These are phyloP conservation scores for Xestia c-nigrum DNA, from an alignment of 2,888 invertebrate species.

Conservation along the genomic window DNA sequence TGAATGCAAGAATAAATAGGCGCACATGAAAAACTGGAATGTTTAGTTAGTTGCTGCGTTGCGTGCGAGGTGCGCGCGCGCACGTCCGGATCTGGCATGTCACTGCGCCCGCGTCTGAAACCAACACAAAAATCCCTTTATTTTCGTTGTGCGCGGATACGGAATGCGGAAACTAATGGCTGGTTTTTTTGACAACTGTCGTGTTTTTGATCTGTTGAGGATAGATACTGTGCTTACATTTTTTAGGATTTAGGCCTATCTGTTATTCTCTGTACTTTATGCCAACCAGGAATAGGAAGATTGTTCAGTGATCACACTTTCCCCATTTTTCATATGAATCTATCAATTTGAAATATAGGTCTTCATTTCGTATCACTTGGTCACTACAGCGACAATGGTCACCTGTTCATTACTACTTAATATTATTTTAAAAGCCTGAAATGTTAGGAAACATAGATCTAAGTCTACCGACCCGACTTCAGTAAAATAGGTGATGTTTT, in stretches of 20 bases:
- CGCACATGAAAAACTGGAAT: slow-evolving; percentile 65
- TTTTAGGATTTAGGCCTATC: neutral
- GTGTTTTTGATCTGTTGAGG: slow-evolving; percentile 15
- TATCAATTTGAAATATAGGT: neutral
- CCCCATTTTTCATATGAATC: neutral
- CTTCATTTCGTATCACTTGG: neutral
- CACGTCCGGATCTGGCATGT: slow-evolving; percentile 70
- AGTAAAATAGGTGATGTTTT: neutral
- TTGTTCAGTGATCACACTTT: neutral
- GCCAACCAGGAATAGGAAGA: neutral
- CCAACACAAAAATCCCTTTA: slow-evolving; percentile 71
- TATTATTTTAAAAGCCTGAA: neutral
- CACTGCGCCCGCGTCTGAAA: slow-evolving; percentile 76
- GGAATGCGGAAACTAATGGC: slow-evolving; percentile 62
- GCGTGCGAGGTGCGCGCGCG: slow-evolving; percentile 68
- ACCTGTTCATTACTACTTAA: neutral
- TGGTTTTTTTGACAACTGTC: slow-evolving; percentile 43
- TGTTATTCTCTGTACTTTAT: neutral
- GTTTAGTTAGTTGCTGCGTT: slow-evolving; percentile 63
- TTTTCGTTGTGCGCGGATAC: slow-evolving; percentile 60
- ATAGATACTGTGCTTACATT: neutral
- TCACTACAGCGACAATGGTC: neutral
- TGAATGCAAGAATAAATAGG: slow-evolving; percentile 57
- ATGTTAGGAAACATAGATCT: neutral
- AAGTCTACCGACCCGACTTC: neutral